Conservation (phyloP, 2,797 vertebrate species). For the Crax fasciolata region DNA sequence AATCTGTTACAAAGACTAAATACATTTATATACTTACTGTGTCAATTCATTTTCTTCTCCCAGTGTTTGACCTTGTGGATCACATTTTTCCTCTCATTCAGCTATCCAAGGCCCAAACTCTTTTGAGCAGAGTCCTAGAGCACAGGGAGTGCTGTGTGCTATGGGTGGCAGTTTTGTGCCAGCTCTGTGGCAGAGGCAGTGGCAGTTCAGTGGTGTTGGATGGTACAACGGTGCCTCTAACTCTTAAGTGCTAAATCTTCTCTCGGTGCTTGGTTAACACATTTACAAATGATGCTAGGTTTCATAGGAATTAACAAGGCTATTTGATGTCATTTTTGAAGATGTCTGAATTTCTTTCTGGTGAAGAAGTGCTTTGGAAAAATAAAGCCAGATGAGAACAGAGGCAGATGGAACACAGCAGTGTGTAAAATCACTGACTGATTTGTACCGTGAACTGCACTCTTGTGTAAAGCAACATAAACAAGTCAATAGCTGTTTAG, state of each 20-base stretch:
- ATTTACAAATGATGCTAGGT: background rate
- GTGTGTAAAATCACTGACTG: background rate
- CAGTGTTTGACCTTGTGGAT: background rate
- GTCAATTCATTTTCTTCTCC: background rate
- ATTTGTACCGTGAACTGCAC: background rate
- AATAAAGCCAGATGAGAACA: background rate
- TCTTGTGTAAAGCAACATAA: background rate
- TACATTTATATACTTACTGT: background rate
- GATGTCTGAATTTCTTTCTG: background rate
- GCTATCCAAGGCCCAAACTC: background rate
- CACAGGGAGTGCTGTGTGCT: background rate
- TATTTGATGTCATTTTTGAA: background rate
- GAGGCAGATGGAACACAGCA: background rate
- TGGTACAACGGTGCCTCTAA: background rate
- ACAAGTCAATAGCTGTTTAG: background rate
- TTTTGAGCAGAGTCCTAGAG: background rate
- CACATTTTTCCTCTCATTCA: background rate
- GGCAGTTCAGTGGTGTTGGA: background rate
- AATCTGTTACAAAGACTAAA: background rate
- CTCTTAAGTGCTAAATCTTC: background rate
- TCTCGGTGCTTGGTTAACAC: background rate
- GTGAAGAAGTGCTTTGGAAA: background rate
- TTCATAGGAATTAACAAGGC: background rate
- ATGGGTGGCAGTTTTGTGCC: background rate
- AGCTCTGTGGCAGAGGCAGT: background rate